These are phyloP conservation scores for Cataglyphis cursor DNA, from an alignment of 2,888 invertebrate genomes.

Conservation along the genomic window DNA sequence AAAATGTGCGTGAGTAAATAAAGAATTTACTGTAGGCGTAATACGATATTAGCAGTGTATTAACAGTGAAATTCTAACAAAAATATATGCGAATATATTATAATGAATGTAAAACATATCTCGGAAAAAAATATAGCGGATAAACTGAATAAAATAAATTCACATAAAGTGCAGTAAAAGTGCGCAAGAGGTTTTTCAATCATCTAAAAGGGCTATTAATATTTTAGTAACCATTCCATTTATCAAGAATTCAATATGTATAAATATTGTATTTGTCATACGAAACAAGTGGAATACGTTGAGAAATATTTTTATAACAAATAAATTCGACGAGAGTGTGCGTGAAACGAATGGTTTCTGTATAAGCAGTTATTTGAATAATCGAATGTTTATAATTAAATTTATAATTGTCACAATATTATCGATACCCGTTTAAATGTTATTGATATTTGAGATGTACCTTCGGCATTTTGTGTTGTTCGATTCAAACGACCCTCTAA, in stretches of 20 bases:
- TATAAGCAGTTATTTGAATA: neutral
- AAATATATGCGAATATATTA: neutral
- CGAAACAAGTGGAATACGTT: neutral
- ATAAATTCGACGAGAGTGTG: neutral
- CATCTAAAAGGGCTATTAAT: neutral
- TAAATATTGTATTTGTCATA: neutral
- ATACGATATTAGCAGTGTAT: neutral
- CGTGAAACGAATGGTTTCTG: too few relatives aligned
- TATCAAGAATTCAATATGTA: neutral
- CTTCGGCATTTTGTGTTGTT: constrained; percentile 13
- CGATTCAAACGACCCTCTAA: constrained; percentile 11
- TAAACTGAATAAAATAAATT: constrained; percentile 4
- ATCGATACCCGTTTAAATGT: neutral
- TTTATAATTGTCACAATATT: neutral
- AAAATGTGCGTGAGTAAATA: neutral
- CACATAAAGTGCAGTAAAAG: neutral
- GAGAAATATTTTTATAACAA: constrained; percentile 8
- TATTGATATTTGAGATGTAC: neutral
- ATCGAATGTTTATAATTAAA: neutral
- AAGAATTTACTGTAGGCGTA: neutral
- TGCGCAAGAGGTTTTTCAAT: neutral
- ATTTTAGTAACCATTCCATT: neutral
- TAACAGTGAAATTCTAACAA: neutral
- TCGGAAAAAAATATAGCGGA: neutral
- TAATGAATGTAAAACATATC: neutral